Percentiles rank a stretch among this genome's conserved stretches.
Evolutionary conservation across 2,888 invertebrate species (phyloP).

Genomic region (Ectropis crepuscularia): DNA sequence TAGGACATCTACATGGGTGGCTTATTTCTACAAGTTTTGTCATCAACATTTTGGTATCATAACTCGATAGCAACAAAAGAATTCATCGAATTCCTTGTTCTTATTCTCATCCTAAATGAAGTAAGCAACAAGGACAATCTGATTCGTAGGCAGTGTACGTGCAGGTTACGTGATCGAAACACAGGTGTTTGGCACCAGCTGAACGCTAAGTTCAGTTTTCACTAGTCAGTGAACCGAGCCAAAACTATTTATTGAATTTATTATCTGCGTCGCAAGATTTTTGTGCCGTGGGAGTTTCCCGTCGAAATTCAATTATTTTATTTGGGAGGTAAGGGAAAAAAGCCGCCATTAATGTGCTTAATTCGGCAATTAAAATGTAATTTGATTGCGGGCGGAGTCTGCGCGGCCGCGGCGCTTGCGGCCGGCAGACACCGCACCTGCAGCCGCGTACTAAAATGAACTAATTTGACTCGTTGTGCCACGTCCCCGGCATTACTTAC

Average conservation of each 20-base stretch:
- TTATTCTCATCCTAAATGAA: conserved; percentile 11
- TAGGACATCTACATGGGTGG: too few species aligned
- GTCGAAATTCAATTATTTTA: conserved; percentile 47
- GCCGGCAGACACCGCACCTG: conserved; percentile 55
- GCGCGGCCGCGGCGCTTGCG: conserved; percentile 34
- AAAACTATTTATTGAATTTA: conserved; percentile 53
- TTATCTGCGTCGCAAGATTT: conserved; percentile 37
- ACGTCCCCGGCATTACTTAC: conserved; percentile 77
- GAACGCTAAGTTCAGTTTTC: conserved; percentile 56
- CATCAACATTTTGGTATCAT: too few species aligned
- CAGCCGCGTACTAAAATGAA: conserved; percentile 65
- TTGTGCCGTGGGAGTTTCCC: conserved; percentile 32
- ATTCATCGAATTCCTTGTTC: neutral
- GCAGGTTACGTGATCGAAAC: conserved; percentile 52
- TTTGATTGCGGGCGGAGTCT: conserved; percentile 52
- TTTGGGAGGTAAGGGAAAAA: conserved; percentile 49
- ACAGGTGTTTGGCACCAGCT: conserved; percentile 67
- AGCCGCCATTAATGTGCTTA: conserved; percentile 54
- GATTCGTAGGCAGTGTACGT: conserved; percentile 39
- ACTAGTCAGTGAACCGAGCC: conserved; percentile 63
- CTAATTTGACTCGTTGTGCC: conserved; percentile 72
- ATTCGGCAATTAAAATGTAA: conserved; percentile 66
- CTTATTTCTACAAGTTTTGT: too few species aligned
- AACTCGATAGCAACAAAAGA: neutral
- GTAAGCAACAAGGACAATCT: conserved; percentile 5